Base-by-base conservation (phyloP, 2,113 vertebrate genomes). In the Meriones unguiculatus region DNA sequence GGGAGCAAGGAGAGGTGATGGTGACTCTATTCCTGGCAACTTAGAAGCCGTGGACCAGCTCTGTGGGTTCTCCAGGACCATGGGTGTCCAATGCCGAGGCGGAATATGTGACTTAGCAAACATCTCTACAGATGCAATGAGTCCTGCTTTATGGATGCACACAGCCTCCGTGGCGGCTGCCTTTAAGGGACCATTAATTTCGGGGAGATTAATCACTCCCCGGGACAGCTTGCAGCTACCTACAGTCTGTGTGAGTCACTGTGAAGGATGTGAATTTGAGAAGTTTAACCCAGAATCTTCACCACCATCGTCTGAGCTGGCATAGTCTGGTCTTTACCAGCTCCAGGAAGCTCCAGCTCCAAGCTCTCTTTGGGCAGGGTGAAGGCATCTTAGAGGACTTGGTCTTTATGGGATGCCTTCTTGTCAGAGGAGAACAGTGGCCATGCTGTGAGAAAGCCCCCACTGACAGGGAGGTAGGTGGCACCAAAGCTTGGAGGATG, bases 141-240 rank as follows among this genome's bases (percentile, higher is more conserved):
- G 81, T 57, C 65, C 78, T 72, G 67, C 82, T 7, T 70, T 90
- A 73, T 67, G 30, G 25, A 67, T 22, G n/a, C 11, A 2, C 54
- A 78, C 70, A 52, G 81, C 76, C 62, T 38, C 77, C 72, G 72
- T 13, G 7, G 84, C 67, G 20, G 82, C 57, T 57, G 93, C 50
- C 67, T 92, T 46, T n/a, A 32, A 70, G 69, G n/a, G 78, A 52
- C 62, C 75, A 28, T 95, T 76, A 62, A 73, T 92, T 93, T 85
- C 70, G 75, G n/a, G 28, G 86, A 90, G 91, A 95, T 64, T 84
- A 67, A 84, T 90, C 50, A 30, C 54, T 94, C 52, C n/a, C 1
- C 0, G 22, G 69, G 90, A 93, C 85, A 75, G 88, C 57, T 81
- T 22, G 7, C 64, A 28, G 64, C 1, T 69, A 2, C 10, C 20